phyloP scores from a whole-genome alignment of 2,113 vertebrate species.

The Rhagologus leucostigma region DNA sequence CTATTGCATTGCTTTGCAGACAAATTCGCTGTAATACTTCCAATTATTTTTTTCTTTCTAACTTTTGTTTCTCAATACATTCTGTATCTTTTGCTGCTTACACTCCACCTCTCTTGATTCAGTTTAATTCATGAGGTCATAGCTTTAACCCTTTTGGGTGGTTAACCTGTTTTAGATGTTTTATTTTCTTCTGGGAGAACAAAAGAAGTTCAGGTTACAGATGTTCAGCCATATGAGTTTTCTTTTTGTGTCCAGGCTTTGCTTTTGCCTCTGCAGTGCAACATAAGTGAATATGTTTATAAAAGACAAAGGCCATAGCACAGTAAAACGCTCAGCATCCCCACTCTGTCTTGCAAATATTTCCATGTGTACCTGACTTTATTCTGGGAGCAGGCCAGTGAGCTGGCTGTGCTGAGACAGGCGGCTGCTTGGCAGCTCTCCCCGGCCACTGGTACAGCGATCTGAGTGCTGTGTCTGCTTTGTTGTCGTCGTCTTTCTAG shows the following conservation, averaged over 20 bases:
- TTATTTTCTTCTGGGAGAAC: background rate
- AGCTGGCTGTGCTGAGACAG: background rate
- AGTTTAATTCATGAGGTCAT: background rate
- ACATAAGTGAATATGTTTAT: background rate
- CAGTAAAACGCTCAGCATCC: background rate
- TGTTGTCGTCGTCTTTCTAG: fast-evolving
- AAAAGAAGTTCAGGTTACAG: background rate
- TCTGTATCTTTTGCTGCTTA: background rate
- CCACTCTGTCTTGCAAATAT: background rate
- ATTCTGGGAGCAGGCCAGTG: background rate
- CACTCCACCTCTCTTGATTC: background rate
- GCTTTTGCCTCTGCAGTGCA: background rate
- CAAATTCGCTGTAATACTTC: background rate
- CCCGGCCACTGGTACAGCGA: fast-evolving
- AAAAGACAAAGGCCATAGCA: background rate
- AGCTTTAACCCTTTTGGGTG: background rate
- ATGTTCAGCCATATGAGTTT: background rate
- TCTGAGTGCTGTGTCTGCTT: fast-evolving
- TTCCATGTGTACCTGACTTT: background rate
- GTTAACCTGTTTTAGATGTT: background rate
- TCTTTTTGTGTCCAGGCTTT: background rate
- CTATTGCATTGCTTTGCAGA: background rate
- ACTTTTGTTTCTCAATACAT: background rate
- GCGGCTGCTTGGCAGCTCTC: fast-evolving
- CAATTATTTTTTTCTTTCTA: background rate